Base-by-base conservation (phyloP, 2,888 invertebrate species). In the Matsumyia berberina region DNA sequence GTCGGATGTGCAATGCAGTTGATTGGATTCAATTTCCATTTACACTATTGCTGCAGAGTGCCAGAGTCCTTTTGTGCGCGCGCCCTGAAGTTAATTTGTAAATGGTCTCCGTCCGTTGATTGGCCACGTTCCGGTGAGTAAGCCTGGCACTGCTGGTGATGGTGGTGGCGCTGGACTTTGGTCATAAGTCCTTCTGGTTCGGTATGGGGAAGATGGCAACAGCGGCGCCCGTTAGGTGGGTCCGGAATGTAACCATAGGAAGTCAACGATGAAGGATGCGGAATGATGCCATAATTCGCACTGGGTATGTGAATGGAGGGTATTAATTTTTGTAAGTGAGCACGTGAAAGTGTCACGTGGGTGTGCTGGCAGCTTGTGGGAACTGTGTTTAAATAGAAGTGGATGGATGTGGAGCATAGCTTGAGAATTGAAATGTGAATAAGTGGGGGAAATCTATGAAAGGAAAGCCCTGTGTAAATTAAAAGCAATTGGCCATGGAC, bases 21-120 rank as follows among this genome's bases (percentile, higher is more conserved):
- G 83, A 83, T 83, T 83, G 83, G 78, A 78, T 79, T 78, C 78
- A 83, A 83, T 83, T 83, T 67, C 67, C 83, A 83, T 83, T 83
- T 73, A 67, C 77, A 82, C 74, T 67, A 39, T 37, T 53, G 81
- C 67, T 53, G 37, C 46, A 57, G 60, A 57, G 33, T 37, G 5
- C 12, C 24, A 49, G 77, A 73, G 78, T 83, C 79, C 78, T 79
- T 83, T 78, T 79, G 78, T 83, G 62, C 58, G 70, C 60, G 73
- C 67, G 55, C 69, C 49, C 83, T 79, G 73, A 74, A 83, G 79
- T 83, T 83, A 83, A 83, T 83, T 83, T 83, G 83, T 83, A 79
- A 83, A 83, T 83, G 83, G 73, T 79, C 62, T 35, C 49, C 72
- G 62, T 73, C 58, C 62, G 78, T 79, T 83, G 83, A 83, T 83